phyloP scores from a whole-genome alignment of 2,113 vertebrate species.

The Typhlomys cinereus region DNA sequence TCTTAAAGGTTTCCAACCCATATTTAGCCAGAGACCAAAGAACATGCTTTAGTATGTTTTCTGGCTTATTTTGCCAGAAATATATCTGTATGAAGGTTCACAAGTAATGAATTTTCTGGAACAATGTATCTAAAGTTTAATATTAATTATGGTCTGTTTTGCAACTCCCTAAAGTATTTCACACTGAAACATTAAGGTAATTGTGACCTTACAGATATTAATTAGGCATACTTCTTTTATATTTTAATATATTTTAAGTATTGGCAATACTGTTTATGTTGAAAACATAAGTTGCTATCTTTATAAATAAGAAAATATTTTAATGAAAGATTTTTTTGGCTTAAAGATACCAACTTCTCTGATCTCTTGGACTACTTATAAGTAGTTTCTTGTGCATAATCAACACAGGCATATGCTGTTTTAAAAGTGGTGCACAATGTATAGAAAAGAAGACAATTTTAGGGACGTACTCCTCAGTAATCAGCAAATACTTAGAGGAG shows the following conservation, averaged over 20 bases:
- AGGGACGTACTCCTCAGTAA: conserved; percentile 1
- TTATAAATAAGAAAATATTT: conserved; percentile 34
- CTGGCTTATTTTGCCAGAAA: background rate
- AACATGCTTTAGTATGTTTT: background rate
- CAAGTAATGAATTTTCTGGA: background rate
- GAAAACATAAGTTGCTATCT: background rate
- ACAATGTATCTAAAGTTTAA: background rate
- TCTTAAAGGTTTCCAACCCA: background rate
- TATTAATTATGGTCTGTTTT: background rate
- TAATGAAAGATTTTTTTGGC: background rate
- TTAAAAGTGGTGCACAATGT: background rate
- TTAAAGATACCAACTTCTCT: conserved; percentile 22
- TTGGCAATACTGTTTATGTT: background rate
- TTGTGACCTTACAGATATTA: background rate
- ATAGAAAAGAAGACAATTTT: background rate
- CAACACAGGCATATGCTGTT: background rate
- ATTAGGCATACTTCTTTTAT: background rate
- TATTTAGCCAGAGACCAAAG: background rate
- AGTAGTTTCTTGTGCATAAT: conserved; percentile 1
- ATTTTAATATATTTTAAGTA: conserved; percentile 27
- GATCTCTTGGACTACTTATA: background rate
- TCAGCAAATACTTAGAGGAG: background rate
- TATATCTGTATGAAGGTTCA: background rate
- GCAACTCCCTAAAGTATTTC: background rate
- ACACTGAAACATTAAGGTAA: background rate